Conservation (phyloP, 2,888 invertebrate genomes). For the Thera obeliscata region DNA sequence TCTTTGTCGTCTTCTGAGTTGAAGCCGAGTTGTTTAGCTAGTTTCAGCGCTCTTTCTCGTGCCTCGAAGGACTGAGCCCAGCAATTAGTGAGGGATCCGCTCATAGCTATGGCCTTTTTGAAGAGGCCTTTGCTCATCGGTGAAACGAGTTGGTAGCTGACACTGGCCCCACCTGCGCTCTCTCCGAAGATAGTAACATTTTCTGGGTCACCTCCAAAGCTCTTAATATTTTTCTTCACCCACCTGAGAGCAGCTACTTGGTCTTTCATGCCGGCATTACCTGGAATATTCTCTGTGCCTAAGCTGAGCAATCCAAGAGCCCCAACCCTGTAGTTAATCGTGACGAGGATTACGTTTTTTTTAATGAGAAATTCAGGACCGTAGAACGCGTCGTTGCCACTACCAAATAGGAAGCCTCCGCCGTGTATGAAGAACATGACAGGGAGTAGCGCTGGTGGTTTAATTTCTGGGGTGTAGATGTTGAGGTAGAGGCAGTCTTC, state of each 20-base stretch:
- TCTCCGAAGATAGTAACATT: constrained; percentile 77
- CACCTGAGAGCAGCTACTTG: constrained; percentile 73
- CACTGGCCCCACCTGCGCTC: constrained; percentile 68
- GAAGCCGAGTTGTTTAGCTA: constrained; percentile 60
- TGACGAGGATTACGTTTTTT: constrained; percentile 67
- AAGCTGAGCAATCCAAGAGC: constrained; percentile 69
- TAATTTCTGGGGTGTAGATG: constrained; percentile 65
- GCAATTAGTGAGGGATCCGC: constrained; percentile 86
- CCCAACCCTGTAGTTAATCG: constrained; percentile 72
- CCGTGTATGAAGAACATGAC: constrained; percentile 75
- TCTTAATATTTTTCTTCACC: constrained; percentile 67
- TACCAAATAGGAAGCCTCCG: constrained; percentile 62
- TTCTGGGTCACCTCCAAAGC: constrained; percentile 70
- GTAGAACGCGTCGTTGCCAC: constrained; percentile 61
- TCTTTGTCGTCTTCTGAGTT: constrained; percentile 59
- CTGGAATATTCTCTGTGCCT: constrained; percentile 69
- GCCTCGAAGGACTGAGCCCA: constrained; percentile 72
- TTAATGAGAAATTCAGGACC: constrained; percentile 70
- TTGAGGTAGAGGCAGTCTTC: constrained; percentile 75
- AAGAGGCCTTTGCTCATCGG: constrained; percentile 75
- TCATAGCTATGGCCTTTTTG: constrained; percentile 86
- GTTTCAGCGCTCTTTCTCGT: constrained; percentile 68
- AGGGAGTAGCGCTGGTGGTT: constrained; percentile 50
- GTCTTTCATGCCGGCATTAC: constrained; percentile 78
- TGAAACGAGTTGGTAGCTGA: constrained; percentile 66